Evolutionary conservation across 2,113 vertebrate genomes (phyloP).

Genomic region (Seriola dumerili): DNA sequence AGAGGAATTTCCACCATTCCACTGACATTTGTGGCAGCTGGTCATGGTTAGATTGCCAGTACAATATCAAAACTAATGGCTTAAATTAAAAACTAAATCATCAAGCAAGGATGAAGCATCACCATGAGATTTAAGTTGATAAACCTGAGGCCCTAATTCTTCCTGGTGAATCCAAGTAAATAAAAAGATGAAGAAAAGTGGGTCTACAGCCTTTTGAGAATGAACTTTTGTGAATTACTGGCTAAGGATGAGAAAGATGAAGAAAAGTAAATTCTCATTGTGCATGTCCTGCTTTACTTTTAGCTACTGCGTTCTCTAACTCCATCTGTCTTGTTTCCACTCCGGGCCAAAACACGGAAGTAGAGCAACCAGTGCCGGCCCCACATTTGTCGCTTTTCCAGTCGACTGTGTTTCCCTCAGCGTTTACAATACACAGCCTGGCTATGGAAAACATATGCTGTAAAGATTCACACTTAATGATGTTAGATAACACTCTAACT

Average conservation of each 20-base stretch:
- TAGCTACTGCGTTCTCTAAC: constrained; percentile 16
- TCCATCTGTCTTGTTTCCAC: constrained; percentile 47
- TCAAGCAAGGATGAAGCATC: no score
- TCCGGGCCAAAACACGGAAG: constrained; percentile 40
- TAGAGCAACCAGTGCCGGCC: constrained; percentile 28
- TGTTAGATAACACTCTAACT: not conserved
- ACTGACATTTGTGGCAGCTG: not conserved
- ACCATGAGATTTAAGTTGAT: no score
- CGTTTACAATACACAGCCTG: not conserved
- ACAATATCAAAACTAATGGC: no score
- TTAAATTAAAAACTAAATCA: no score
- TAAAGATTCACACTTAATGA: not conserved
- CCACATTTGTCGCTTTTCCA: not conserved
- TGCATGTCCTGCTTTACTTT: constrained; percentile 48
- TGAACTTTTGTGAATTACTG: constrained; percentile 17
- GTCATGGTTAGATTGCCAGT: not conserved
- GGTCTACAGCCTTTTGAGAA: not conserved
- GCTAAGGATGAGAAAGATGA: not conserved
- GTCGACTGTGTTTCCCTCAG: not conserved
- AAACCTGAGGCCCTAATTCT: no score
- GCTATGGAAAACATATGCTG: not conserved
- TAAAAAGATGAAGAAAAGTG: not conserved
- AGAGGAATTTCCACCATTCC: not conserved
- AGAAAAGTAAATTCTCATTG: constrained; percentile 36
- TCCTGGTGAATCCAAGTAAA: not conserved